Evolutionary conservation across 2,888 invertebrate species (phyloP), one percentile per base, ranked within the genome.

Genomic region (Campoplex nolae): DNA sequence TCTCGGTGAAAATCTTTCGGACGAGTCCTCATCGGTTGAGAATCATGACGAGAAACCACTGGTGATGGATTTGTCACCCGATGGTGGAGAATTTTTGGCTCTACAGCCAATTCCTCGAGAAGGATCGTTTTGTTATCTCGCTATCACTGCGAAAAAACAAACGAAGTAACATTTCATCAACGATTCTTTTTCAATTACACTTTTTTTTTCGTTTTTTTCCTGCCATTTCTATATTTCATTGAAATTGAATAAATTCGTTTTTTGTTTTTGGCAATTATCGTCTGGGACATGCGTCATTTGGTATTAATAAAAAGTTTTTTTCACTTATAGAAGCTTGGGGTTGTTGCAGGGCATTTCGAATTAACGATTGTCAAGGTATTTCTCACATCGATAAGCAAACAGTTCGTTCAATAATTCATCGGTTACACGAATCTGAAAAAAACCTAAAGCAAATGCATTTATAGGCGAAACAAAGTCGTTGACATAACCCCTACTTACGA

Each of bases 71-170:
- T 93, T 95, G 84, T 96, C 95, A 1, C 96, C 96, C 0, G 96
- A 96, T 90, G 95, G 95, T 3, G 96, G 96, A 2, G 95, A 95
- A 2, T 96, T 96, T 91, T 92, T 96, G 68, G 95, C 95, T 0
- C 94, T 95, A 0, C 96, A 96, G 89, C 96, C 96, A 3, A 95
- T 96, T 8, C 96, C 96, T 2, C 94, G 95, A 88, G 95, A 95
- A 90, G 96, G 96, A 7, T 95, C 95, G 0, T 96, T 96, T 92
- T 96, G 95, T 91, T 96, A 96, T 90, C 92, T 96, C 68, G 95
- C 96, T 3, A 95, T 96, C 23, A 95, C 95, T 6, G 94, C 90
- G 0, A 90, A 83, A 68, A 88, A 88, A 74, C 77, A 68, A 70
- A 76, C 83, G 2, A 67, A 84, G 42, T 56, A 85, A 62, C 18